These are phyloP conservation scores for Ictalurus furcatus DNA, from an alignment of 2,113 vertebrate species.

Conservation along the genomic window DNA sequence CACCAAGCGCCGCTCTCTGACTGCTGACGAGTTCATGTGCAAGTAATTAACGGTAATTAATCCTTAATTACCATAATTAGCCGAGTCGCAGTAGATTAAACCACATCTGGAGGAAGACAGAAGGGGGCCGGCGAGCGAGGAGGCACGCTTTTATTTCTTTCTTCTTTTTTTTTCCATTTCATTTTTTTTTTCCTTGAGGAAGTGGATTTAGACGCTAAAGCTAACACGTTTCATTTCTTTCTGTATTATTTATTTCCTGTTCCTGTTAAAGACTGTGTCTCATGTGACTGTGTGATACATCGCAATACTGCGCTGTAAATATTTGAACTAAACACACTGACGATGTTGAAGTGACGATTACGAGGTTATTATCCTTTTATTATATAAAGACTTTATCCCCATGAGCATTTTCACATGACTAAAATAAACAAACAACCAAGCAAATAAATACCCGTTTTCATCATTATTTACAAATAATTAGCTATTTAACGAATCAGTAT, in stretches of 20 bases:
- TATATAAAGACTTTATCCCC: neutral
- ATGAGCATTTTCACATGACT: neutral
- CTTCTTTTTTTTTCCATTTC: neutral
- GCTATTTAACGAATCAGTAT: neutral
- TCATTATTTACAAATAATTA: neutral
- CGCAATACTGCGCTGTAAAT: neutral
- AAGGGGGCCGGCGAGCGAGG: constrained; percentile 79
- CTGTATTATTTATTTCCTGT: neutral
- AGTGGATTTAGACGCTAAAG: constrained; percentile 75
- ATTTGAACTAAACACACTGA: neutral
- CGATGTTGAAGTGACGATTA: neutral
- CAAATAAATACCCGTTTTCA: neutral
- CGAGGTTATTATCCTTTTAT: neutral
- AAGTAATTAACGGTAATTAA: constrained; percentile 99
- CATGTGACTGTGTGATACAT: neutral
- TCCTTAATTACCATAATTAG: constrained; percentile 99
- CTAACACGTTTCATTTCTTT: constrained; percentile 73
- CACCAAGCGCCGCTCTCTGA: constrained; percentile 99
- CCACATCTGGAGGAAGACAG: constrained; percentile 99
- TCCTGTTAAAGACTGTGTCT: neutral
- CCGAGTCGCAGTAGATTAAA: constrained; percentile 99
- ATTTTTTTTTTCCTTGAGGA: neutral
- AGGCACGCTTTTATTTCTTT: constrained; percentile 70
- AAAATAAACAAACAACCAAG: neutral
- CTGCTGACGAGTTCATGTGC: constrained; percentile 99